Conservation (phyloP, 1,140 invertebrate genomes). For the Ostrea edulis region DNA sequence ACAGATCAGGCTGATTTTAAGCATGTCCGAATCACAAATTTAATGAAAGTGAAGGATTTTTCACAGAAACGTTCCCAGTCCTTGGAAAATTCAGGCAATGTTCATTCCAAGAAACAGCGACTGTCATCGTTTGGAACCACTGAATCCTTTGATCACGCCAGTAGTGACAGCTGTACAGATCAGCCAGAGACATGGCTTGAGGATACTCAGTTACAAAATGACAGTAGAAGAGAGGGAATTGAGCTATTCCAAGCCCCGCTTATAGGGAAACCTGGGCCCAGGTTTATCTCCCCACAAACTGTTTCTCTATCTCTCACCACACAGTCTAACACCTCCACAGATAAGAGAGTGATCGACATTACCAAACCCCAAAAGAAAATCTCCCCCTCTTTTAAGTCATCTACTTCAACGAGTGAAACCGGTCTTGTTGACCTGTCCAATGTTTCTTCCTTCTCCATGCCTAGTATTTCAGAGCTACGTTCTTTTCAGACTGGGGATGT, state of each 20-base stretch:
- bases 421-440: not conserved
- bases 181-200: not conserved
- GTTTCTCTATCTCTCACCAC: not conserved
- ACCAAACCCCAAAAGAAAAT: not conserved
- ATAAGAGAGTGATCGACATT: not conserved
- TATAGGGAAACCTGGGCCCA: not conserved
- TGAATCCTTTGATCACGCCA: not conserved
- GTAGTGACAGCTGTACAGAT: not conserved
- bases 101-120: not conserved
- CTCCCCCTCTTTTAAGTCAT: not conserved
- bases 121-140: not conserved
- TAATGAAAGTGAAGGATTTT: not conserved
- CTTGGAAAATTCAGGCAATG: not conserved
- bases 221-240: not conserved
- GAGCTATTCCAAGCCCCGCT: not conserved
- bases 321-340: not conserved
- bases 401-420: not conserved
- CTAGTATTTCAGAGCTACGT: not conserved
- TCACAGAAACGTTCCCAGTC: not conserved
- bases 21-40: conserved; percentile 7
- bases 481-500: not conserved
- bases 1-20: not conserved
- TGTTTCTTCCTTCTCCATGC: not conserved
- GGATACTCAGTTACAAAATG: not conserved
- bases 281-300: not conserved